phyloP scores from a whole-genome alignment of 2,113 vertebrate genomes.

The Thalassarche chlororhynchos region DNA sequence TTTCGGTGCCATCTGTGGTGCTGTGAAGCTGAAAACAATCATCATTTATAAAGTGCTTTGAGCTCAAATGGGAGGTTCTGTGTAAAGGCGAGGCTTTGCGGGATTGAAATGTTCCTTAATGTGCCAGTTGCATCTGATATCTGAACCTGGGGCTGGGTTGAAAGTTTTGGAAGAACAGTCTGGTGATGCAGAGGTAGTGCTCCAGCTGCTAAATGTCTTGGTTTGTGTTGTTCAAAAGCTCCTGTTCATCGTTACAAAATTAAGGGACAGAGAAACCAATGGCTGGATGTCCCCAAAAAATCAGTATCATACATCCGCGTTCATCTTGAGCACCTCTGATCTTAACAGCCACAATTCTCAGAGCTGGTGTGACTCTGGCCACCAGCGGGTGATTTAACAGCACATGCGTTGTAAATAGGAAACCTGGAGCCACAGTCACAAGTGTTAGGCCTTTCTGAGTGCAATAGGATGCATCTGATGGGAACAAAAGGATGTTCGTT shows the following conservation, averaged over 20 bases:
- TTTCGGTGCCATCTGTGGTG: constrained; percentile 51
- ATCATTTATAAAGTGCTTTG: constrained; percentile 38
- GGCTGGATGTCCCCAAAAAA: neutral
- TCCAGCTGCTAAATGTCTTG: neutral
- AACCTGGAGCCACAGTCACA: neutral
- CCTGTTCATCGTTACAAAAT: neutral
- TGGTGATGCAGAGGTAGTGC: neutral
- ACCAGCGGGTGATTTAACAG: neutral
- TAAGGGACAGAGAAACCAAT: neutral
- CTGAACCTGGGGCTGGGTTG: neutral
- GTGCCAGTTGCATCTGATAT: neutral
- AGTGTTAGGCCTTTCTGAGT: neutral
- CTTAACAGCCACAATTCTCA: neutral
- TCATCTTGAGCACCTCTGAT: neutral
- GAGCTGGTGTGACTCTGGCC: neutral
- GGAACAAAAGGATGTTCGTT: neutral
- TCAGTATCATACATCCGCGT: neutral
- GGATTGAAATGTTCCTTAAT: neutral
- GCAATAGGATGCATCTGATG: neutral
- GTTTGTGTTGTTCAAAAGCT: neutral
- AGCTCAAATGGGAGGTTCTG: constrained; percentile 1
- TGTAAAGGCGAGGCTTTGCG: neutral
- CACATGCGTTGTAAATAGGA: neutral
- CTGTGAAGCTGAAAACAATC: constrained; percentile 54
- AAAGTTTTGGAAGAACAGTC: neutral